Percentiles rank a stretch among this genome's conserved stretches.
phyloP scores from a whole-genome alignment of 2,888 invertebrate species.

The Acholoe squamosa region DNA sequence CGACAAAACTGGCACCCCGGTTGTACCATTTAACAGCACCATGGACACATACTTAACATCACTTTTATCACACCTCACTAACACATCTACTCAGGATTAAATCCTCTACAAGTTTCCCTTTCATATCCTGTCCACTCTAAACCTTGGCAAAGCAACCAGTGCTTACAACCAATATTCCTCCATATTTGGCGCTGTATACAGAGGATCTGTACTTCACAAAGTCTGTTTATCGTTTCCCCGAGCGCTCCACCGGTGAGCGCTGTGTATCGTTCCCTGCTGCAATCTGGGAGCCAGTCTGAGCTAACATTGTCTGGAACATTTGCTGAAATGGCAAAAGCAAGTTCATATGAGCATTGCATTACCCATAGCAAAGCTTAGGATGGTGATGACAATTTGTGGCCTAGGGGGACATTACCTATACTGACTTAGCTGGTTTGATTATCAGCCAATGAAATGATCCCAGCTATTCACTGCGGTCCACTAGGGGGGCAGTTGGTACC shows the following conservation, averaged over 20 bases:
- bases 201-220: not conserved
- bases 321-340: not conserved
- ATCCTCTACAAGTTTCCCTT: not conserved
- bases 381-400: too few relatives aligned
- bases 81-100: slow-evolving; percentile 11
- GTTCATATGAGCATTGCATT: not conserved
- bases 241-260: slow-evolving; percentile 10
- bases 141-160: not conserved
- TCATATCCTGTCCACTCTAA: not conserved
- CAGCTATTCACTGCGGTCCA: too few relatives aligned
- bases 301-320: slow-evolving; percentile 41
- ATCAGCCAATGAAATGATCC: too few relatives aligned
- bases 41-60: slow-evolving; percentile 4
- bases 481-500: too few relatives aligned
- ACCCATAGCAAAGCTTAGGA: too few relatives aligned
- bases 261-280: not conserved
- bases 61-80: not conserved
- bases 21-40: slow-evolving; percentile 12
- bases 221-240: slow-evolving; percentile 3
- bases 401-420: too few relatives aligned
- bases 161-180: not conserved
- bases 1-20: not conserved
- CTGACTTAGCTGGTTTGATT: too few relatives aligned
- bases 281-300: not conserved
- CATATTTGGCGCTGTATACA: not conserved